Evolutionary conservation across 2,113 vertebrate species (phyloP).

Genomic region (Apaloderma vittatum): DNA sequence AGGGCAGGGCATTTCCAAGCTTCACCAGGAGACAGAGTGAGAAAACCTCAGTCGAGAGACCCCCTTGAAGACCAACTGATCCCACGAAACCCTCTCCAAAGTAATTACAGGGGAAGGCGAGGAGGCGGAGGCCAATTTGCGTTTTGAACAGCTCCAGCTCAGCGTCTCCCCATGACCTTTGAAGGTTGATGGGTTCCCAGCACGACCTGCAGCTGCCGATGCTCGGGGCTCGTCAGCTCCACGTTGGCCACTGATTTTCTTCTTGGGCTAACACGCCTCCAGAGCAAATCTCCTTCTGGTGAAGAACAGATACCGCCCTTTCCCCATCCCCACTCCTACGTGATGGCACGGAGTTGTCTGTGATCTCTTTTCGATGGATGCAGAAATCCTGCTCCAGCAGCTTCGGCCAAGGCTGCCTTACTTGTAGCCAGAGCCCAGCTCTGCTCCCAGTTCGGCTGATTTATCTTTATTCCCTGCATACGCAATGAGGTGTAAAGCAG

Average conservation of each 20-base stretch:
- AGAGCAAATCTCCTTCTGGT: not conserved
- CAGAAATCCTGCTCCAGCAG: not conserved
- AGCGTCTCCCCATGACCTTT: not conserved
- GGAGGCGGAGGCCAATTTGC: not conserved
- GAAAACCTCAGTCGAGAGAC: not conserved
- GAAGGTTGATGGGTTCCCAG: not conserved
- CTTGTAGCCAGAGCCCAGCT: not conserved
- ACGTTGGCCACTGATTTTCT: not conserved
- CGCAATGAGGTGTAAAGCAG: not conserved
- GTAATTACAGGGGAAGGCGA: not conserved
- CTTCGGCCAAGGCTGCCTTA: not conserved
- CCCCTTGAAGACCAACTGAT: not conserved
- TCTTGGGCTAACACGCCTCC: rapidly evolving
- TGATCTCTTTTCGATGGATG: not conserved
- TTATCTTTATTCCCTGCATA: not conserved
- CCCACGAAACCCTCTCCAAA: not conserved
- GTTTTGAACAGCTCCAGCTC: not conserved
- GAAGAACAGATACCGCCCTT: not conserved
- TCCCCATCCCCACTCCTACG: rapidly evolving
- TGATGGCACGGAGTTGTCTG: not conserved
- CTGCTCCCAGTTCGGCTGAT: not conserved
- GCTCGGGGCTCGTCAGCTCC: not conserved
- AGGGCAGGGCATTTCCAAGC: not conserved
- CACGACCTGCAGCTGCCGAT: not conserved
- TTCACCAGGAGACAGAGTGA: not conserved